Evolutionary conservation across 1,140 invertebrate genomes (phyloP).

Genomic region (Hycleus phaleratus): DNA sequence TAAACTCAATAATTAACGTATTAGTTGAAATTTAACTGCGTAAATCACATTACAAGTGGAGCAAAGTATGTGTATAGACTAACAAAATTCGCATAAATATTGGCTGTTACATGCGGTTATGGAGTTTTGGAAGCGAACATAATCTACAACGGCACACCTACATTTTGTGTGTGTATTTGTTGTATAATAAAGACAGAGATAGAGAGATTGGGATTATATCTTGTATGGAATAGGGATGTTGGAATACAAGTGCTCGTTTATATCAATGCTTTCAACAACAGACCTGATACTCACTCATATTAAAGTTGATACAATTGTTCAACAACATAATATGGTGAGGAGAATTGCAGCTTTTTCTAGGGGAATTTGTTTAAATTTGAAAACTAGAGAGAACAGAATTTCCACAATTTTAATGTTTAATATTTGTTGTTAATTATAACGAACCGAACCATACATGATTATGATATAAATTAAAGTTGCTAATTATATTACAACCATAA

Average conservation of each 20-base stretch:
- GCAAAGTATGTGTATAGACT: slow-evolving; percentile 7
- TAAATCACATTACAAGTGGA: slow-evolving; percentile 20
- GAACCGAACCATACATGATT: slow-evolving; percentile 19
- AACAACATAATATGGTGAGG: background rate
- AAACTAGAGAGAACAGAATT: background rate
- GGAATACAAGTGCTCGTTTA: slow-evolving; percentile 13
- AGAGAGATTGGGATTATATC: slow-evolving; percentile 10
- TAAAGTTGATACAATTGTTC: slow-evolving; percentile 15
- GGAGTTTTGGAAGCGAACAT: slow-evolving; percentile 11
- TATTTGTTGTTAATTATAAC: background rate
- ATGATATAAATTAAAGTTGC: slow-evolving; percentile 30
- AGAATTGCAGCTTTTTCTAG: no score
- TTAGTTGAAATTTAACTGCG: slow-evolving; percentile 13
- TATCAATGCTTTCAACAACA: slow-evolving; percentile 14
- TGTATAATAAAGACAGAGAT: no score
- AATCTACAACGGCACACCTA: slow-evolving; percentile 10
- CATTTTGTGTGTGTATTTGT: no score
- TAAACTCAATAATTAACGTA: slow-evolving; percentile 10
- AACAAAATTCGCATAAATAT: slow-evolving; percentile 22
- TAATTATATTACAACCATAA: slow-evolving; percentile 31
- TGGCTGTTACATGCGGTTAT: slow-evolving; percentile 18
- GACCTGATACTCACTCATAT: slow-evolving; percentile 8
- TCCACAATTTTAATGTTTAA: background rate
- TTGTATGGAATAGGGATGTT: slow-evolving; percentile 10
- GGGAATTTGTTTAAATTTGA: background rate